Percentiles rank a stretch among this genome's conserved stretches.
Evolutionary conservation across 2,797 vertebrate genomes (phyloP).

Genomic region (Pterois miles): DNA sequence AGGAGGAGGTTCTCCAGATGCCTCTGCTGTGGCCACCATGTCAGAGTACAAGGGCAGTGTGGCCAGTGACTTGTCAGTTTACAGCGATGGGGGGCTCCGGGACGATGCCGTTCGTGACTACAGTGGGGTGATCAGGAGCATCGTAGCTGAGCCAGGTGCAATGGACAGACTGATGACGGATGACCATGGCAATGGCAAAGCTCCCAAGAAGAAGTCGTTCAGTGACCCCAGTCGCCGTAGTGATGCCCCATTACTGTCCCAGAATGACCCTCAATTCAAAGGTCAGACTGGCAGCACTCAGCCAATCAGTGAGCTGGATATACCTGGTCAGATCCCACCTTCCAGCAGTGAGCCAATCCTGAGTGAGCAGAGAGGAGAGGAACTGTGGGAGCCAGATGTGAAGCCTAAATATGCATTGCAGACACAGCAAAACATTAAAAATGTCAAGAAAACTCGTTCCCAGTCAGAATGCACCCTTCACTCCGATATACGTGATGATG

Average conservation of each 20-base stretch:
- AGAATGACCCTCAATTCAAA: conserved; percentile 74
- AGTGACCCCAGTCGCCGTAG: conserved; percentile 96
- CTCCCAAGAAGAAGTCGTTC: conserved; percentile 96
- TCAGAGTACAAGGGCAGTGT: conserved; percentile 88
- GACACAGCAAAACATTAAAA: conserved; percentile 7
- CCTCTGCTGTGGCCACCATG: conserved; percentile 68
- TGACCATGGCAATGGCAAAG: conserved; percentile 90
- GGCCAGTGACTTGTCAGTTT: conserved; percentile 92
- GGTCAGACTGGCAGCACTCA: conserved; percentile 82
- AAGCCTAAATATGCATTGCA: conserved; percentile 40
- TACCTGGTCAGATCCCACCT: conserved; percentile 83
- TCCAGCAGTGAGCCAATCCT: conserved; percentile 97
- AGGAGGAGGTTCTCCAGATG: conserved; percentile 76
- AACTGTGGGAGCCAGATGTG: conserved; percentile 74
- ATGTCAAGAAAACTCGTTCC: conserved; percentile 72
- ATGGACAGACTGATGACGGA: conserved; percentile 89
- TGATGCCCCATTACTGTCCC: conserved; percentile 75
- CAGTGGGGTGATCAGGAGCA: conserved; percentile 91
- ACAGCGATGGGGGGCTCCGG: conserved; percentile 87
- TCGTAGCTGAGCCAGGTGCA: conserved; percentile 91
- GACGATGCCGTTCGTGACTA: conserved; percentile 86
- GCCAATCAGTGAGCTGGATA: conserved; percentile 90
- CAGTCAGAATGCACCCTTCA: conserved; percentile 79
- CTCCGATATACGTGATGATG: conserved; percentile 60
- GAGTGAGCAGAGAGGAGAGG: conserved; percentile 85